phyloP scores from a whole-genome alignment of 2,888 invertebrate genomes.

The Tubulanus polymorphus region DNA sequence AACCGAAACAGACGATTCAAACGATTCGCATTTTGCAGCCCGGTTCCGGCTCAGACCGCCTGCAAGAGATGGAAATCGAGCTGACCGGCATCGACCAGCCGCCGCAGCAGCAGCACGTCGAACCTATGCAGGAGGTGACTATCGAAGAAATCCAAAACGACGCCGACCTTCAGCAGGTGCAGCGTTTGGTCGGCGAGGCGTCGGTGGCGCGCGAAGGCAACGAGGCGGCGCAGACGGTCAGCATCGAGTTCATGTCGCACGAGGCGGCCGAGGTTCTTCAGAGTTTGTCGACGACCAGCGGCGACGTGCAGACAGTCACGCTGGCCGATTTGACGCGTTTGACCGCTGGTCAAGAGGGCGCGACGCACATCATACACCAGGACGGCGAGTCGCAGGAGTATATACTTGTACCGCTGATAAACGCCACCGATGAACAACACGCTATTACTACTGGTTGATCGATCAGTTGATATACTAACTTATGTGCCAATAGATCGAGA shows the following conservation, averaged over 20 bases:
- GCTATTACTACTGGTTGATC: too few relatives aligned
- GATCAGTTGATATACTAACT: too few relatives aligned
- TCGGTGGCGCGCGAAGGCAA: neutral
- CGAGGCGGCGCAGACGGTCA: neutral
- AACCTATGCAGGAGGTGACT: neutral
- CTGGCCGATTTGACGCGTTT: neutral
- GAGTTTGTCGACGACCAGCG: slow-evolving; percentile 22
- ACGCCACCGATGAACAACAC: too few relatives aligned
- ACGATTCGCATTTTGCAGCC: neutral
- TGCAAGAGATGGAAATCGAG: too few relatives aligned
- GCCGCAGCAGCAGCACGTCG: neutral
- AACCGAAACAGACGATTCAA: slow-evolving; percentile 11
- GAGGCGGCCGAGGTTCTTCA: slow-evolving; percentile 34
- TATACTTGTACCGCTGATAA: neutral
- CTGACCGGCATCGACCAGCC: neutral
- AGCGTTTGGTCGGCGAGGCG: neutral
- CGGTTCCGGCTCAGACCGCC: neutral
- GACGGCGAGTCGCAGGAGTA: neutral
- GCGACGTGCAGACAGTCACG: neutral
- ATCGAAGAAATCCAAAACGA: neutral
- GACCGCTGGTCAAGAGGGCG: neutral
- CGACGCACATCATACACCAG: neutral
- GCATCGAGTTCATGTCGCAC: slow-evolving; percentile 19
- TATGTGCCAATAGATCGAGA: too few relatives aligned
- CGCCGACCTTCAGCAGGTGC: neutral